These are phyloP conservation scores for Magallana gigas DNA, from an alignment of 1,140 invertebrate species.

Conservation along the genomic window DNA sequence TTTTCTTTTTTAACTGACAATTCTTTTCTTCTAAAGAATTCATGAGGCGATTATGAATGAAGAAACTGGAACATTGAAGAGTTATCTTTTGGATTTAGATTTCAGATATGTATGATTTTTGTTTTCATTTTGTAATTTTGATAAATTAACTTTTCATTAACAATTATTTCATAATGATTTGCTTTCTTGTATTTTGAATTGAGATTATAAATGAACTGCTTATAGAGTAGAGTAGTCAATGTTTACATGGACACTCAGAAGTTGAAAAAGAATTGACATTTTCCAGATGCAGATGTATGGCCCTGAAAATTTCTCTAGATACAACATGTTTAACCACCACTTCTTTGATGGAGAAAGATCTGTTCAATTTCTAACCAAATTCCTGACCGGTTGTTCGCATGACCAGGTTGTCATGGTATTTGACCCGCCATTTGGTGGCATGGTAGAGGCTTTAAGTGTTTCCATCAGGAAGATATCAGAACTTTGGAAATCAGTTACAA, in stretches of 20 bases:
- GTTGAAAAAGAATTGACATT: neutral
- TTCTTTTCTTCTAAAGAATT: slow-evolving; percentile 58
- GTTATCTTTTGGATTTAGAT: slow-evolving; percentile 84
- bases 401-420: slow-evolving; percentile 85
- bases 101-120: slow-evolving; percentile 71
- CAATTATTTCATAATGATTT: no score
- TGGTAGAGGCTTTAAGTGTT: slow-evolving; percentile 88
- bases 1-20: no score
- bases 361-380: slow-evolving; percentile 82
- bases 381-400: slow-evolving; percentile 82
- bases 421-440: slow-evolving; percentile 94
- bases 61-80: slow-evolving; percentile 74
- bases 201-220: no score
- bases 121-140: no score
- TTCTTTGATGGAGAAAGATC: slow-evolving; percentile 85
- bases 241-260: no score
- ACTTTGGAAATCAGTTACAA: slow-evolving; percentile 42
- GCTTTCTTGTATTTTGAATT: no score
- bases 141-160: no score
- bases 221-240: no score
- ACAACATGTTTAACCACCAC: slow-evolving; percentile 94
- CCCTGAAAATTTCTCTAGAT: slow-evolving; percentile 86
- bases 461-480: slow-evolving; percentile 84
- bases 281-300: slow-evolving; percentile 85
- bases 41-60: slow-evolving; percentile 68